Evolutionary conservation across 2,113 vertebrate species (phyloP).

Genomic region (Vulpes vulpes): DNA sequence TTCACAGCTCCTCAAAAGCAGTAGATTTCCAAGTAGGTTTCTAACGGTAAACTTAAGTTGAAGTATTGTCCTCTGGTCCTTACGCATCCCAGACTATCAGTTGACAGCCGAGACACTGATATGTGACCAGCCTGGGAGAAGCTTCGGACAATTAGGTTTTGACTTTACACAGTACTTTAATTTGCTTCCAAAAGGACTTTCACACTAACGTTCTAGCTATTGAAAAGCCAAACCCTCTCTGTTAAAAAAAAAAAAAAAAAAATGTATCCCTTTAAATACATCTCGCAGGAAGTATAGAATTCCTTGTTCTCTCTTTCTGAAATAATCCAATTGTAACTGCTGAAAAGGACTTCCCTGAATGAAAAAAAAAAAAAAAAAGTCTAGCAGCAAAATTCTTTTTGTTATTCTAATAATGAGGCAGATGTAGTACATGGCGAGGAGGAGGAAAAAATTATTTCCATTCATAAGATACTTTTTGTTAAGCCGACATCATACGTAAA

Average conservation of each 20-base stretch:
- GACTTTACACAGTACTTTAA: not conserved
- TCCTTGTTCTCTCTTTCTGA: not conserved
- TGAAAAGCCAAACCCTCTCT: not conserved
- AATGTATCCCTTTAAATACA: not conserved
- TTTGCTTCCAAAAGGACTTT: conserved; percentile 56
- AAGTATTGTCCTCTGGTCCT: conserved; percentile 53
- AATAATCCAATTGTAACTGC: conserved; percentile 4
- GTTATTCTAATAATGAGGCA: not conserved
- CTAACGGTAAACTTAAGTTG: conserved; percentile 58
- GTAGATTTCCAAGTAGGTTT: conserved; percentile 59
- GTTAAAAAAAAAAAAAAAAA: not conserved
- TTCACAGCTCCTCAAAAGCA: conserved; percentile 53
- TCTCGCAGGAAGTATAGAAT: not conserved
- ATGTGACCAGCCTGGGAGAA: not conserved
- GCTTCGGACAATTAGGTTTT: not conserved
- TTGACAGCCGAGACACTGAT: not conserved
- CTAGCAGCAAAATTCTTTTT: not conserved
- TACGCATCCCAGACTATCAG: not conserved
- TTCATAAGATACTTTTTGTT: not conserved
- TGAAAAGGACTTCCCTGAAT: not conserved
- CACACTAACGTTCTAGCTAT: not conserved
- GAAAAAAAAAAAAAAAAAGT: not conserved
- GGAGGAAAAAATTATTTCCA: not conserved
- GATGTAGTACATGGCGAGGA: not conserved
- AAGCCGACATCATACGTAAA: not conserved